These are phyloP conservation scores for Pycnonotus jocosus DNA, from an alignment of 2,113 vertebrate species.

Conservation along the genomic window DNA sequence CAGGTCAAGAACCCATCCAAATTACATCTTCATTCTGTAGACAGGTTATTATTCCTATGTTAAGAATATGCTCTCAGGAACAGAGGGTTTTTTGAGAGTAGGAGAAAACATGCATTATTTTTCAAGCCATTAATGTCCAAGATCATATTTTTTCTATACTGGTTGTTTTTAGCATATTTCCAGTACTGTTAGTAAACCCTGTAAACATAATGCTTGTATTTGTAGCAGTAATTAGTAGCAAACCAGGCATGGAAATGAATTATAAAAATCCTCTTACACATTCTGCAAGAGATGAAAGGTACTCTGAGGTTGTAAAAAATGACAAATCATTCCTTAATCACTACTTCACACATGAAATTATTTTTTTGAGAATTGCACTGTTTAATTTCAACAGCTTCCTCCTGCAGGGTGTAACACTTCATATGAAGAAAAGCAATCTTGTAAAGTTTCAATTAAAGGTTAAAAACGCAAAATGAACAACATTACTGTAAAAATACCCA, in stretches of 20 bases:
- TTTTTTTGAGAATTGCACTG: neutral
- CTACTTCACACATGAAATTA: neutral
- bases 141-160: neutral
- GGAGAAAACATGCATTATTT: neutral
- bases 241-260: neutral
- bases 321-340: neutral
- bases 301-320: conserved; percentile 28
- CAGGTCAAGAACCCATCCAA: neutral
- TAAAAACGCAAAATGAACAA: neutral
- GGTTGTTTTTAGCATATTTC: neutral
- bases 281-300: neutral
- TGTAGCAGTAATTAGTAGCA: neutral
- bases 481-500: neutral
- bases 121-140: neutral
- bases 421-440: neutral
- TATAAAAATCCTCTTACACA: neutral
- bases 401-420: neutral
- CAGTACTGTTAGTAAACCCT: neutral
- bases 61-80: neutral
- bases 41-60: neutral
- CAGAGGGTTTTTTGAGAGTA: neutral
- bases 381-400: neutral
- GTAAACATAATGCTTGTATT: neutral
- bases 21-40: neutral
- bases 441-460: neutral